phyloP scores from a whole-genome alignment of 2,888 invertebrate species.

The Tridacna gigas region DNA sequence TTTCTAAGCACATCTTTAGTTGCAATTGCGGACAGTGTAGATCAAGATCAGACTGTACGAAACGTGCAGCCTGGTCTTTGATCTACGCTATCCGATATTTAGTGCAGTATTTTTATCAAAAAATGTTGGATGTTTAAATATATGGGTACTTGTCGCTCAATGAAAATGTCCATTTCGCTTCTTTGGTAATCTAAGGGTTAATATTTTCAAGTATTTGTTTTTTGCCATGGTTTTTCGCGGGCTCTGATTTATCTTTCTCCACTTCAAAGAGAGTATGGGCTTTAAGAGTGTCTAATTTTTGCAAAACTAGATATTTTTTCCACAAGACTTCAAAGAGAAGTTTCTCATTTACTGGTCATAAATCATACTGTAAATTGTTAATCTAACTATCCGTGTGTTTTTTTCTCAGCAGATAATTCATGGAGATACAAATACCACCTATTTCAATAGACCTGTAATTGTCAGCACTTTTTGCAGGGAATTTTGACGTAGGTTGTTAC shows the following conservation, averaged over 20 bases:
- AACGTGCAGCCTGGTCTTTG: too few species aligned
- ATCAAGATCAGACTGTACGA: too few species aligned
- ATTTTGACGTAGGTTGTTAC: background rate
- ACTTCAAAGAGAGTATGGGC: constrained; percentile 20
- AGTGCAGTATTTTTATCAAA: too few species aligned
- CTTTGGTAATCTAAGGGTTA: background rate
- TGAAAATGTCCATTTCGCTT: too few species aligned
- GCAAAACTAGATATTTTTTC: constrained; percentile 31
- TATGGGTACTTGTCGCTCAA: too few species aligned
- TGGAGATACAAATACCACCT: background rate
- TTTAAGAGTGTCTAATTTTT: constrained; percentile 29
- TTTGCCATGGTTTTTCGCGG: background rate
- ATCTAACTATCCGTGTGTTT: background rate
- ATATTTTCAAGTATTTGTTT: constrained; percentile 21
- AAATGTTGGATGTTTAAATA: too few species aligned
- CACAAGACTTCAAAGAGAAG: constrained; percentile 25
- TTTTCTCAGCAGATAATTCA: background rate
- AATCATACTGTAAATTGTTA: constrained; percentile 26
- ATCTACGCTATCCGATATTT: too few species aligned
- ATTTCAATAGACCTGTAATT: background rate
- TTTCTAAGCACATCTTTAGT: too few species aligned
- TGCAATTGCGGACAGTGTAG: too few species aligned
- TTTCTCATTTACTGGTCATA: constrained; percentile 16
- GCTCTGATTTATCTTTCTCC: constrained; percentile 16
- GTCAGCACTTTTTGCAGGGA: background rate